Base-by-base conservation (phyloP, 2,888 invertebrate species). In the Oeneis ivallda region DNA sequence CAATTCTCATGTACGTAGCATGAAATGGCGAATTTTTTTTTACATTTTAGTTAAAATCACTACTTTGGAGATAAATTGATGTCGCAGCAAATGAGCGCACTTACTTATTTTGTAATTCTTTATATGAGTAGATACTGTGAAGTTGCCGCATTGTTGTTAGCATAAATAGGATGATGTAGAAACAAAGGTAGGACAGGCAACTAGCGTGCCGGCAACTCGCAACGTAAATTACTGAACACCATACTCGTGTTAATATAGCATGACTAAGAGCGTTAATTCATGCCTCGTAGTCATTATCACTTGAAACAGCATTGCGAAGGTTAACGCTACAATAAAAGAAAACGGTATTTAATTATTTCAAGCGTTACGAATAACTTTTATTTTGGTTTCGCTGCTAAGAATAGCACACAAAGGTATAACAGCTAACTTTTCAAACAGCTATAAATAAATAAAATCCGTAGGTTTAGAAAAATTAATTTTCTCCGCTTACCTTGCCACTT, bases 241-340 rank as follows among this genome's bases (percentile, higher is more conserved):
- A 62, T 39, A 67, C 65, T 50, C 52, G 58, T 72, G 64, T 70
- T 71, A 72, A 62, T 72, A 66, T 64, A 70, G 71, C 64, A 74
- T 74, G 67, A 72, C 65, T 70, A 65, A 65, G 69, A 50, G n/a
- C 34, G 64, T 66, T 65, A 66, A 65, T 68, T 71, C 54, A 61
- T 66, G 70, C 69, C 65, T 69, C 70, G 62, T 71, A 75, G 64
- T 69, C 63, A 76, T 75, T 70, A 68, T 62, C 58, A 70, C 69
- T 61, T 15, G 41, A 60, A 17, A 60, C 56, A 57, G 63, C 60
- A 54, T 54, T 60, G 62, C 49, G 70, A 71, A 72, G 73, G 74
- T 65, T 67, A 59, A 37, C 63, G 26, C 52, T 66, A 62, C 52
- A 61, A 70, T 70, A 57, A 62, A 56, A 56, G 10, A 64, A 61